A percentile compares a stretch with the other conserved stretches of the same genome.
Conservation (phyloP, 1,140 invertebrate species). For the Cydia strobilella region DNA sequence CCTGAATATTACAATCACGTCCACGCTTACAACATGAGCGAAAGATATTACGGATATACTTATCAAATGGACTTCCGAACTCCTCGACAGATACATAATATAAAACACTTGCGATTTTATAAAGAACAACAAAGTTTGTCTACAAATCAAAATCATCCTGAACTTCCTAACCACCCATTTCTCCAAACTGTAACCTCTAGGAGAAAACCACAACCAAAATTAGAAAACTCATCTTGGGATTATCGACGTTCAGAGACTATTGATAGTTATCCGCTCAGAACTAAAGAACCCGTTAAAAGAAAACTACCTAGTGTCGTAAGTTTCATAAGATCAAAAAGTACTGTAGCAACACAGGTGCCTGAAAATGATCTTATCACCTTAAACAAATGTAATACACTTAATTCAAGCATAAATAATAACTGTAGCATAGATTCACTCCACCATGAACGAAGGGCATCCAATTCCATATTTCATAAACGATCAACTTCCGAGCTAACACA, state of each 20-base stretch:
- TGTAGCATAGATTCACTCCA: not conserved
- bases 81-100: conserved; percentile 32
- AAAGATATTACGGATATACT: conserved; percentile 51
- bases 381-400: not conserved
- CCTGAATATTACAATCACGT: conserved; percentile 49
- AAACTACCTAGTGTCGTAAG: conserved; percentile 40
- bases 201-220: not conserved
- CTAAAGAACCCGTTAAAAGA: conserved; percentile 36
- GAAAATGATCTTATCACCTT: not conserved
- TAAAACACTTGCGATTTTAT: not conserved
- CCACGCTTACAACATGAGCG: conserved; percentile 56
- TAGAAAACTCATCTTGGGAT: not conserved
- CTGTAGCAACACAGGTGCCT: not conserved
- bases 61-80: conserved; percentile 43
- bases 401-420: not conserved
- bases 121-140: conserved; percentile 1
- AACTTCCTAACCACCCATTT: not conserved
- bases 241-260: conserved; percentile 23
- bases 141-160: not conserved
- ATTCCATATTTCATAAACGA: conserved; percentile 33
- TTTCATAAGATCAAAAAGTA: conserved; percentile 26
- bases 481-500: conserved; percentile 31
- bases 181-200: not conserved
- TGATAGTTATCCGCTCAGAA: conserved; percentile 16
- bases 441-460: not conserved